phyloP scores from a whole-genome alignment of 2,888 invertebrate species.

The Spodoptera littoralis region DNA sequence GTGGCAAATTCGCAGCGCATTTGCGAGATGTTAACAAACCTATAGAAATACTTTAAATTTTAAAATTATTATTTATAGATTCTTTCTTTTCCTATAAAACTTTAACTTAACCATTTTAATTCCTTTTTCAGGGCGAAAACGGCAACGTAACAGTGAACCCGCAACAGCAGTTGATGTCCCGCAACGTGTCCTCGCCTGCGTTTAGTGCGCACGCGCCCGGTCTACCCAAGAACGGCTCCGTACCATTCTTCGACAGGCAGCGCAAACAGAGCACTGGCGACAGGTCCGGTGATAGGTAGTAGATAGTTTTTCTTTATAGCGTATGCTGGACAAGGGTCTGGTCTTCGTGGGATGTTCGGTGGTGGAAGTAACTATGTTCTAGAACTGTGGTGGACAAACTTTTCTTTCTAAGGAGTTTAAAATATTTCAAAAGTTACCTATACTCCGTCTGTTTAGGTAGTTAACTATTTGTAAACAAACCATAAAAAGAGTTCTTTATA shows the following conservation, averaged over 20 bases:
- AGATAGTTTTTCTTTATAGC: conserved; percentile 53
- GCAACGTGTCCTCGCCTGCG: conserved; percentile 96
- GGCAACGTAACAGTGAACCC: conserved; percentile 66
- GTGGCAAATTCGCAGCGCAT: no score
- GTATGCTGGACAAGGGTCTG: conserved; percentile 38
- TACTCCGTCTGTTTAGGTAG: no score
- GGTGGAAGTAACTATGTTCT: conserved; percentile 26
- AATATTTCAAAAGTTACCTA: no score
- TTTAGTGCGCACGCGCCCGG: conserved; percentile 93
- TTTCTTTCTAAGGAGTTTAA: no score
- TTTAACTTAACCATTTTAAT: background rate
- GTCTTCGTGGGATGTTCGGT: conserved; percentile 4
- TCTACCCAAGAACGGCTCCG: conserved; percentile 95
- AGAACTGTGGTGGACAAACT: background rate
- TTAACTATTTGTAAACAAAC: no score
- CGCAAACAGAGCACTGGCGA: conserved; percentile 95
- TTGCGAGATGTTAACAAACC: no score
- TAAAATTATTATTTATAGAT: no score
- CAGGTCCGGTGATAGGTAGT: conserved; percentile 84
- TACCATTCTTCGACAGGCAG: conserved; percentile 96
- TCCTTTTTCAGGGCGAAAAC: conserved; percentile 73
- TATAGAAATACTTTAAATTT: no score
- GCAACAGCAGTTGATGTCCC: conserved; percentile 88
- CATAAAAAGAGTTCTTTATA: no score
- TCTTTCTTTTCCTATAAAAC: no score